These are phyloP conservation scores for Enteromius mattozi DNA, from an alignment of 2,797 vertebrate species.

Conservation along the genomic window DNA sequence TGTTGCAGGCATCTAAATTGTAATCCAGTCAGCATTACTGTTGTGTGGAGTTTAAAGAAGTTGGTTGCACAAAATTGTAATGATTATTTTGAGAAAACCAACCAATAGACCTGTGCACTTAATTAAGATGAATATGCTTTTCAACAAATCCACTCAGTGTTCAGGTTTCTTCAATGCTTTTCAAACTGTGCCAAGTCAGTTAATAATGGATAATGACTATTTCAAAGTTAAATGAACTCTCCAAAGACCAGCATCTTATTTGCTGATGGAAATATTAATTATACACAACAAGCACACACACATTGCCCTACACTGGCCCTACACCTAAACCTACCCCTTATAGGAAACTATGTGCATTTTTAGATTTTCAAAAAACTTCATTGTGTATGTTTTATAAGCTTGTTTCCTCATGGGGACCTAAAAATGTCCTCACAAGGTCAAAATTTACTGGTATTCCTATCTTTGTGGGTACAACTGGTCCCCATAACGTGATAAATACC, in stretches of 20 bases:
- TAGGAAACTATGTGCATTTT: too few species aligned
- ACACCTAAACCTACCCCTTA: too few species aligned
- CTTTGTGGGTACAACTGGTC: too few species aligned
- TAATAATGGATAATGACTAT: conserved; percentile 50
- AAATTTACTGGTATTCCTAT: too few species aligned
- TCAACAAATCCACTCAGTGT: conserved; percentile 37
- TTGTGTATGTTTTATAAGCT: too few species aligned
- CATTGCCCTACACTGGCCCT: too few species aligned
- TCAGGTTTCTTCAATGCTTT: conserved; percentile 10
- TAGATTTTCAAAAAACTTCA: too few species aligned
- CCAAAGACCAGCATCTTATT: conserved; percentile 49
- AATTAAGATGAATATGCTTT: conserved; percentile 35
- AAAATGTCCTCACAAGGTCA: too few species aligned
- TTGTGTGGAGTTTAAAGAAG: not conserved
- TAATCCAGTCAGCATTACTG: conserved; percentile 7
- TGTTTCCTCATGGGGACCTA: too few species aligned
- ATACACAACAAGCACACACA: too few species aligned
- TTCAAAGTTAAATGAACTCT: conserved; percentile 53
- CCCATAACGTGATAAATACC: too few species aligned
- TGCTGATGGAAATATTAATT: conserved; percentile 49
- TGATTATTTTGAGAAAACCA: conserved; percentile 25
- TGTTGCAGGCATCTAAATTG: not conserved
- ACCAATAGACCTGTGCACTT: not conserved
- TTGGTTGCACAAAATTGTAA: not conserved
- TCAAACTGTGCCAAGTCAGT: conserved; percentile 23